These are phyloP conservation scores for Malacosoma neustria DNA, from an alignment of 2,888 invertebrate genomes.

Conservation along the genomic window DNA sequence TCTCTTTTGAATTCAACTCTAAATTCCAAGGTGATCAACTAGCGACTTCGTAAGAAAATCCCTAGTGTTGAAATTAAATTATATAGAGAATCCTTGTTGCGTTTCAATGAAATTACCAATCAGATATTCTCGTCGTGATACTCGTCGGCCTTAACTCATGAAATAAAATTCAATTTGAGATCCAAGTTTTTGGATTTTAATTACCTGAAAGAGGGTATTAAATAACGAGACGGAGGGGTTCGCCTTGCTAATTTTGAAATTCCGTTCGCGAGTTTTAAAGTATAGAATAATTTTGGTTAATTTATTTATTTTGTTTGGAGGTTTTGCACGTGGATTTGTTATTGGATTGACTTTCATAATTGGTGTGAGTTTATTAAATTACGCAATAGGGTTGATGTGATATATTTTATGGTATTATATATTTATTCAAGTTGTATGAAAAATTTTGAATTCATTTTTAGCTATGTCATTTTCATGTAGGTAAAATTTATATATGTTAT, in stretches of 20 bases:
- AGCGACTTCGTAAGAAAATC: no score
- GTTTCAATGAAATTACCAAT: neutral
- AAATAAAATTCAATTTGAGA: conserved; percentile 69
- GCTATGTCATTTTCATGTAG: no score
- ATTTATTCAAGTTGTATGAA: no score
- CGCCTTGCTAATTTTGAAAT: neutral
- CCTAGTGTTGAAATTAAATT: no score
- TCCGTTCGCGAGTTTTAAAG: neutral
- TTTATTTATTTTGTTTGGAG: conserved; percentile 26
- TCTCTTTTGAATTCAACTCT: no score
- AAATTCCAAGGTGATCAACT: no score
- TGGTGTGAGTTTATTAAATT: conserved; percentile 6
- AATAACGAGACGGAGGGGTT: conserved; percentile 38
- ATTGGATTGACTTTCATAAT: conserved; percentile 13
- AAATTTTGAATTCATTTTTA: no score
- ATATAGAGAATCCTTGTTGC: no score
- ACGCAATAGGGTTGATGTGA: no score
- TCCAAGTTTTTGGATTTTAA: conserved; percentile 72
- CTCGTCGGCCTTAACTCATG: conserved; percentile 9
- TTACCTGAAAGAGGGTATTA: conserved; percentile 66
- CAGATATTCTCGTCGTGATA: conserved; percentile 1
- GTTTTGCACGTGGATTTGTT: conserved; percentile 17
- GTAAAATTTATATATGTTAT: no score
- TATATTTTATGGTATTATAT: no score
- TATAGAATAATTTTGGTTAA: conserved; percentile 10